Evolutionary conservation across 2,797 vertebrate species (phyloP), one percentile per base, ranked within the genome.

Genomic region (Buceros bicornis): DNA sequence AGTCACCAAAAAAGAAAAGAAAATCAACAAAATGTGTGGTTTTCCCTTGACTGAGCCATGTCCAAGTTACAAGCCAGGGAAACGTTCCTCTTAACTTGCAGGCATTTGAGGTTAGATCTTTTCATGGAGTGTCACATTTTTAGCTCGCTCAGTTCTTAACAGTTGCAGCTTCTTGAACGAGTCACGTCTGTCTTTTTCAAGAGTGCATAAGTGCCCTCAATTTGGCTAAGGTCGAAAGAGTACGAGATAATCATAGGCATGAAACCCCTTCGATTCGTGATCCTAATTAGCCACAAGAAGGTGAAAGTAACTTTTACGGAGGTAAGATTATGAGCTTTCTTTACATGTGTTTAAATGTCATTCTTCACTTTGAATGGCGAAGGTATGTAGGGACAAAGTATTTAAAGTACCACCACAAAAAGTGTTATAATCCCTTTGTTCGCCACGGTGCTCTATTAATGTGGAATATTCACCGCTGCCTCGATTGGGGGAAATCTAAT

Each of bases 401-500:
- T 87, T 91, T 84, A 64, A 65, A 67, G 64, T 15, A 78, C 31
- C 35, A 45, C 16, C 31, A 78, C 71, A 6, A 76, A 77, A 21
- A 14, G 50, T 54, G 71, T 73, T 48, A 50, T 40, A 79, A 80
- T 50, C 50, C 51, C 60, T 90, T 96, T 90, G 67, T 90, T 84
- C 86, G 84, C 80, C 47, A 54, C 33, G 28, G 80, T 84, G 45
- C 53, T 83, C 33, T 70, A 61, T 92, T 78, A 90, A 64, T 51
- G 40, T 25, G 43, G 31, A 64, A 53, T 48, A 67, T 82, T 90
- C 25, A 18, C 64, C 25, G 25, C 35, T 62, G 51, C 67, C 67
- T 57, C 66, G 61, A 90, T 85, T 16, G 9, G 45, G 35, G 29
- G 13, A 95, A 87, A 89, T 80, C 85, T 90, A 95, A 66, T 84